Evolutionary conservation across 2,797 vertebrate genomes (phyloP).

Genomic region (Megaceryle alcyon): DNA sequence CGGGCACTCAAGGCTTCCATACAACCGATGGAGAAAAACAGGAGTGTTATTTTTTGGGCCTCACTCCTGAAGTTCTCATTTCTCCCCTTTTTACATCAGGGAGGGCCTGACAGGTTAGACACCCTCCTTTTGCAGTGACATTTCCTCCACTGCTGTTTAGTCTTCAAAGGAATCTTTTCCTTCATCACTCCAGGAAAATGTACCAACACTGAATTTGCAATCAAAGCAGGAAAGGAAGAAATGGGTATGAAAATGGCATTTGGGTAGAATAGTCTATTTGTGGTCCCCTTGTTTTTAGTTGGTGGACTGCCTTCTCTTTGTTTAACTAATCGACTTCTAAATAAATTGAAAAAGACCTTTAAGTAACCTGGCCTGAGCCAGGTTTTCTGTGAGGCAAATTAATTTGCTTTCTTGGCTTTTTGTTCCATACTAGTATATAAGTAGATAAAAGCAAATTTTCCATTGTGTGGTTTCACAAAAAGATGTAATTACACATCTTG

Average conservation of each 20-base stretch:
- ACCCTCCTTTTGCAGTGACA: background rate
- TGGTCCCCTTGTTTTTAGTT: background rate
- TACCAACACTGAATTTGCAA: background rate
- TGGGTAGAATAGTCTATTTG: background rate
- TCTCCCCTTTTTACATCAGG: background rate
- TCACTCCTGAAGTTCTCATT: background rate
- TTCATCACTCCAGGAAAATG: background rate
- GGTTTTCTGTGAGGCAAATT: background rate
- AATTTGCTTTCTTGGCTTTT: background rate
- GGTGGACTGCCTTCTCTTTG: background rate
- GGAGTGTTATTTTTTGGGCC: background rate
- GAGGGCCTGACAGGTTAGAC: background rate
- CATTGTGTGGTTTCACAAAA: background rate
- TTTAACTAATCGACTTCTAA: background rate
- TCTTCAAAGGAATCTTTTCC: background rate
- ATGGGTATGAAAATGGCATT: background rate
- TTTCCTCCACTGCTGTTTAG: background rate
- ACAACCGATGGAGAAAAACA: background rate
- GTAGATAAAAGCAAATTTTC: background rate
- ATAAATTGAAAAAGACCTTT: background rate
- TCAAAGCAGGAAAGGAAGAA: background rate
- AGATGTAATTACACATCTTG: background rate
- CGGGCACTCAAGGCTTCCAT: background rate
- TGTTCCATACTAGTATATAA: background rate
- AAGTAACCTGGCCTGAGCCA: background rate